Conservation (phyloP, 2,113 vertebrate genomes). For the Galbula dea region DNA sequence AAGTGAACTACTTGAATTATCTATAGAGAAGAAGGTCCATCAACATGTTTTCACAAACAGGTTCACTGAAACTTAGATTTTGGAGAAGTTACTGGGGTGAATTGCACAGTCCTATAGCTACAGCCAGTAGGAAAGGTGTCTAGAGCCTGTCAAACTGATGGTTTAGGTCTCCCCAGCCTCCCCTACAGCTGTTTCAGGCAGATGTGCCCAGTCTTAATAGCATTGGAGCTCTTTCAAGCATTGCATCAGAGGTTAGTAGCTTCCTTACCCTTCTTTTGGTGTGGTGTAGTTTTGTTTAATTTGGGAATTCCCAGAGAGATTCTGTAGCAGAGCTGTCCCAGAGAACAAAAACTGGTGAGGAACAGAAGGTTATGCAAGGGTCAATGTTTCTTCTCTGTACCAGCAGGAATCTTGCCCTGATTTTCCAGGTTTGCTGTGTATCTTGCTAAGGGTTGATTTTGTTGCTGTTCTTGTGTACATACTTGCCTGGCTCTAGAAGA, state of each 20-base stretch:
- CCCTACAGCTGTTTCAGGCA: not conserved
- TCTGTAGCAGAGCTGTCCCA: not conserved
- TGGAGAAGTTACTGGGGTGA: not conserved
- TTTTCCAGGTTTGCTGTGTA: not conserved
- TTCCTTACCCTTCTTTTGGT: not conserved
- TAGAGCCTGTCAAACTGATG: not conserved
- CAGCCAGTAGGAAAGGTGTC: not conserved
- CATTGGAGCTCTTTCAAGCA: not conserved
- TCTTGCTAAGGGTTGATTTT: not conserved
- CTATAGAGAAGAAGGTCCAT: not conserved
- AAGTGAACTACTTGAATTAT: not conserved
- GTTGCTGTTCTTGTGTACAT: not conserved
- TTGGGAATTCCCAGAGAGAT: not conserved
- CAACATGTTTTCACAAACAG: not conserved
- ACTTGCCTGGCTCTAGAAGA: not conserved
- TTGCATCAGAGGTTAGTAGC: not conserved
- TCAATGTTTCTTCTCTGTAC: not conserved
- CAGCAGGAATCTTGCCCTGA: not conserved
- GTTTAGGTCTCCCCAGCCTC: not conserved
- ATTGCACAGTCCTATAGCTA: not conserved
- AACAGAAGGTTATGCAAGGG: not conserved
- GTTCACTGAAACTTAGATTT: not conserved
- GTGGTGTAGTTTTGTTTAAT: not conserved
- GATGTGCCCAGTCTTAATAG: not conserved
- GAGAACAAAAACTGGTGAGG: not conserved